Base-by-base conservation (phyloP, 2,888 invertebrate species). In the Harpagoxenus sublaevis region DNA sequence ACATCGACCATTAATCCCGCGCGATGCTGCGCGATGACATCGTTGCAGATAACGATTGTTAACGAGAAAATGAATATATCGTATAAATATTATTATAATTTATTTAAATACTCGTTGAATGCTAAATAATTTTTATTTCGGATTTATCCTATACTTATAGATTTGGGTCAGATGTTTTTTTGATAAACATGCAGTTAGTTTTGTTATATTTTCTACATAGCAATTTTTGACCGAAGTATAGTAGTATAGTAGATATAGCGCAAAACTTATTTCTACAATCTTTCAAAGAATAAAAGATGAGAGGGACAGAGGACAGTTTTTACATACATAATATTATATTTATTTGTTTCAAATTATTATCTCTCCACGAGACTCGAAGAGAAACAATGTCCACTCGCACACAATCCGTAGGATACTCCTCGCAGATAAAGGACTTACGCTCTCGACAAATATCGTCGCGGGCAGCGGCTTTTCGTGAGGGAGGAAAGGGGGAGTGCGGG, bases 371-470 rank as follows among this genome's bases (percentile, higher is more conserved):
- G 28, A 12, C 23, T 70, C 23, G 71, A 35, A 10, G 12, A 70
- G 57, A 62, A 53, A 28, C 18, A 23, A 1, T 12, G 18, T 23
- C n/a, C 31, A 57, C 18, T 45, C 35, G 35, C 18, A 23, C 6
- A 6, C 70, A 57, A 48, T 18, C 35, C 10, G 2, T 18, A 35
- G 35, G 23, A 81, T 39, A 81, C 48, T 57, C 18, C 63, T 66
- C 28, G 66, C 78, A 39, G 66, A 78, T 78, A 66, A 66, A 55
- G 42, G 31, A 55, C 55, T 66, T 60, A 18, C 60, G n/a, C 48
- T 62, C 79, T 51, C 53, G 71, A 71, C 60, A 71, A 55, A 78
- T 78, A 68, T 78, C 65, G 53, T 77, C 78, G 78, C 66, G 35
- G 65, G 75, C n/a, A 48, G 78, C 45, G 45, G 57, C 60, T 70